Conservation (phyloP, 2,797 vertebrate species). For the Staurois parvus region DNA sequence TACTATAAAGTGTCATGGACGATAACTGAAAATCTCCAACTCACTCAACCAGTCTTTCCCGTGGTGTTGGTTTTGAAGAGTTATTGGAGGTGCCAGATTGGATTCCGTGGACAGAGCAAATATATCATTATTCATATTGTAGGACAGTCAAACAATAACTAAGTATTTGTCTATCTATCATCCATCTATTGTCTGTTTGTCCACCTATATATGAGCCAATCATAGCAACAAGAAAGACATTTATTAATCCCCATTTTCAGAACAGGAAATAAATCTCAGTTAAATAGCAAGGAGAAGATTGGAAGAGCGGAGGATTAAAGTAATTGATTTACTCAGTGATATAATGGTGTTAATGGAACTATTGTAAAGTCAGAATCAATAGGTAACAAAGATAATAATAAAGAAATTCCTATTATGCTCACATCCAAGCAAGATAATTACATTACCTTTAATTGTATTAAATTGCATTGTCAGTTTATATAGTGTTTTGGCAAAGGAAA, state of each 20-base stretch:
- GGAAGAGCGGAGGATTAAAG: constrained; percentile 21
- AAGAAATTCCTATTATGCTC: constrained; percentile 30
- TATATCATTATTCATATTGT: neutral
- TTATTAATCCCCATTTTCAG: constrained; percentile 9
- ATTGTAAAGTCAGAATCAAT: constrained; percentile 53
- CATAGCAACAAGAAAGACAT: neutral
- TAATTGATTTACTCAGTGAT: constrained; percentile 52
- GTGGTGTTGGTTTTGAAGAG: too few species aligned
- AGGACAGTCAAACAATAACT: too few species aligned
- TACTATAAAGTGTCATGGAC: too few species aligned
- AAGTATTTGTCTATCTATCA: too few species aligned
- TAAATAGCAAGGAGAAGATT: constrained; percentile 17
- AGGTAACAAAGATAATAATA: constrained; percentile 49
- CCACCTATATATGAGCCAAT: neutral
- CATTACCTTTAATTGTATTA: constrained; percentile 43
- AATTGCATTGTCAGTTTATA: constrained; percentile 34
- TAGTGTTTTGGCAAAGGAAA: constrained; percentile 32
- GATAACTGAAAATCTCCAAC: too few species aligned
- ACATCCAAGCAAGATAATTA: constrained; percentile 44
- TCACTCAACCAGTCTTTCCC: too few species aligned
- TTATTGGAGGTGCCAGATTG: neutral
- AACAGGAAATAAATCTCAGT: neutral
- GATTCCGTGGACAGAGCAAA: neutral
- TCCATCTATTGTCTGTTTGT: neutral
- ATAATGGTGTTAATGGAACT: constrained; percentile 52